Conservation (phyloP, 1,140 invertebrate genomes). For the Lasioglossum baleicum region DNA sequence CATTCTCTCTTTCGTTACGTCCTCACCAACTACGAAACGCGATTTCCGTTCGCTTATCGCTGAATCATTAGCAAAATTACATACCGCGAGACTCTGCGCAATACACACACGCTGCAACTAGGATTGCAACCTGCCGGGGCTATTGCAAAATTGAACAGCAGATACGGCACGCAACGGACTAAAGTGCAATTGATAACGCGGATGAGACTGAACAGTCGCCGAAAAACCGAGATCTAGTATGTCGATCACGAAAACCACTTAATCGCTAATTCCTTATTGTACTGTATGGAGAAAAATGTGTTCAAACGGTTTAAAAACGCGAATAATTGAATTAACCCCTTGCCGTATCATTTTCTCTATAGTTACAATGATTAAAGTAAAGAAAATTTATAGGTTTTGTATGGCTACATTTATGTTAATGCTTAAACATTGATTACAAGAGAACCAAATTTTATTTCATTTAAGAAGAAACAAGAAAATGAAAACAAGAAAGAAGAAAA, state of each 20-base stretch:
- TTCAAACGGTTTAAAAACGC: no score
- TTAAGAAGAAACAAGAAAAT: no score
- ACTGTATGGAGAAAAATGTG: no score
- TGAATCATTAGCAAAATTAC: constrained; percentile 16
- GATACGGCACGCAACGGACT: background rate
- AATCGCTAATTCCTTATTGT: background rate
- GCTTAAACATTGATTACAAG: no score
- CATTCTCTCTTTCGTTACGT: background rate
- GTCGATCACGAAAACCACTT: background rate
- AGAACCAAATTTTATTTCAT: no score
- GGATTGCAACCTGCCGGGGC: background rate
- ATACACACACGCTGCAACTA: constrained; percentile 1
- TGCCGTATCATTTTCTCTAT: no score
- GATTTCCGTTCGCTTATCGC: background rate
- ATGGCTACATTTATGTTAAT: no score
- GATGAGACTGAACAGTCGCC: background rate
- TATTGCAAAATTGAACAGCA: constrained; percentile 11
- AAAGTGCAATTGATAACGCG: background rate
- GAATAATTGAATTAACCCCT: no score
- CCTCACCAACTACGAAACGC: background rate
- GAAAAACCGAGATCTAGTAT: background rate
- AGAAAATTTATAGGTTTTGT: no score
- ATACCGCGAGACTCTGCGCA: background rate
- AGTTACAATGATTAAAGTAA: no score
- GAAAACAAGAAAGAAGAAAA: no score